Percentiles rank a stretch among this genome's conserved stretches.
Evolutionary conservation across 2,888 invertebrate genomes (phyloP).

Genomic region (Pilophorus perplexus): DNA sequence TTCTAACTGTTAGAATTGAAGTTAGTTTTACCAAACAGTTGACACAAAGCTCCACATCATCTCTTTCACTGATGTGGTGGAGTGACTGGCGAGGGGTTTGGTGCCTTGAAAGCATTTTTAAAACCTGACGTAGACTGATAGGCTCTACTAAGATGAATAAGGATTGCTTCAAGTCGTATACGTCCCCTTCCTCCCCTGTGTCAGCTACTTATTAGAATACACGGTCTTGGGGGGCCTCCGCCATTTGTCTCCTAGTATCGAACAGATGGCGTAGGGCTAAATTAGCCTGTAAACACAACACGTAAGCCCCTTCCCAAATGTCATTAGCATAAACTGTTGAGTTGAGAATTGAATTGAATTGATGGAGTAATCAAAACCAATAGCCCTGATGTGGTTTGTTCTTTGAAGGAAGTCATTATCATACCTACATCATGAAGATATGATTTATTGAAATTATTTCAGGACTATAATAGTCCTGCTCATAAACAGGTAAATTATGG

Average conservation of each 20-base stretch:
- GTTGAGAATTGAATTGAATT: too few relatives aligned
- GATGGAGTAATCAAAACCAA: slow-evolving; percentile 22
- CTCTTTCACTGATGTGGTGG: slow-evolving; percentile 19
- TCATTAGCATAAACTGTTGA: slow-evolving; percentile 30
- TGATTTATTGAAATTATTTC: too few relatives aligned
- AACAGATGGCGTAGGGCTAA: slow-evolving; percentile 32
- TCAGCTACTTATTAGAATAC: slow-evolving; percentile 37
- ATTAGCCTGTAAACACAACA: slow-evolving; percentile 38
- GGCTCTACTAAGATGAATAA: slow-evolving; percentile 24
- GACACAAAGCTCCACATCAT: slow-evolving; percentile 32
- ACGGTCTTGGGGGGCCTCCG: slow-evolving; percentile 5
- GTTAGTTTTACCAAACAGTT: too few relatives aligned
- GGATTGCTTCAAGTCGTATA: slow-evolving; percentile 31
- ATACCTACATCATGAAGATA: slow-evolving; percentile 3
- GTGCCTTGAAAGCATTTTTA: slow-evolving; percentile 35
- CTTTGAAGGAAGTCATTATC: slow-evolving; percentile 1
- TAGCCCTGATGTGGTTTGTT: neutral
- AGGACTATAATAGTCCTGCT: neutral
- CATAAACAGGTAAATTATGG: slow-evolving; percentile 13
- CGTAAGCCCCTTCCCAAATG: slow-evolving; percentile 9
- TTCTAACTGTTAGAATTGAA: too few relatives aligned
- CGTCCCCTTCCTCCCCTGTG: slow-evolving; percentile 16
- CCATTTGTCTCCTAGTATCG: slow-evolving; percentile 24
- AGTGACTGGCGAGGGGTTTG: slow-evolving; percentile 7
- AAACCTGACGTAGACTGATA: slow-evolving; percentile 32